Evolutionary conservation across 2,113 vertebrate genomes (phyloP), one percentile per base, ranked within the genome.

Genomic region (Scartelaos histophorus): DNA sequence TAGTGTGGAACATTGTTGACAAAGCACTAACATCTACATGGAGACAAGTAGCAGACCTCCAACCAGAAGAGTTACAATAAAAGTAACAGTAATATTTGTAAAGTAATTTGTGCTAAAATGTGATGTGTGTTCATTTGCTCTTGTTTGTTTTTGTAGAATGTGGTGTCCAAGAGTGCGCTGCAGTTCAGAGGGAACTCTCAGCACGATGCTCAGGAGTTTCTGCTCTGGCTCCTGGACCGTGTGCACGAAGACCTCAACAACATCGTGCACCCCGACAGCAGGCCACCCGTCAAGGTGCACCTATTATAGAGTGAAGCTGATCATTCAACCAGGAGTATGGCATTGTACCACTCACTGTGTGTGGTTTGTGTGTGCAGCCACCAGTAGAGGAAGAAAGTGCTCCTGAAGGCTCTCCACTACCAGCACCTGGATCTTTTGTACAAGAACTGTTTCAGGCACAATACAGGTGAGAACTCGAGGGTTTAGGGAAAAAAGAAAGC

Each of bases 371-470:
- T 73, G 13, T 47, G 1, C 65, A 99, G 98, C 97, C 94, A 0
- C 96, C 97, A 0, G 79, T 95, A 68, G 96, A 97, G 76, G 93
- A 93, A 77, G 94, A 96, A 83, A 94, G 94, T 19, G 85, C 88
- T 25, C 90, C 95, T 65, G 97, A 98, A 91, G 97, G 95, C 77
- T 94, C 97, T 71, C 93, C 95, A 66, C 94, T 96, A 83, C 95
- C 97, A 64, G 91, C 92, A 73, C 95, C 96, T 57, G 95, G 96
- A 84, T 98, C 97, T 84, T 99, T 99, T 71, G 95, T 99, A 81
- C 97, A 99, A 90, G 98, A 99, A 85, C 95, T 99, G 91, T 99
- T 99, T 91, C 98, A 99, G 92, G 98, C 97, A 81, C 98, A 99
- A 87, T 99, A 99, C 92, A 97, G 97, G 98, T 99, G 93, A 6